phyloP scores from a whole-genome alignment of 2,888 invertebrate genomes.

The Gisinianus flammeolus region DNA sequence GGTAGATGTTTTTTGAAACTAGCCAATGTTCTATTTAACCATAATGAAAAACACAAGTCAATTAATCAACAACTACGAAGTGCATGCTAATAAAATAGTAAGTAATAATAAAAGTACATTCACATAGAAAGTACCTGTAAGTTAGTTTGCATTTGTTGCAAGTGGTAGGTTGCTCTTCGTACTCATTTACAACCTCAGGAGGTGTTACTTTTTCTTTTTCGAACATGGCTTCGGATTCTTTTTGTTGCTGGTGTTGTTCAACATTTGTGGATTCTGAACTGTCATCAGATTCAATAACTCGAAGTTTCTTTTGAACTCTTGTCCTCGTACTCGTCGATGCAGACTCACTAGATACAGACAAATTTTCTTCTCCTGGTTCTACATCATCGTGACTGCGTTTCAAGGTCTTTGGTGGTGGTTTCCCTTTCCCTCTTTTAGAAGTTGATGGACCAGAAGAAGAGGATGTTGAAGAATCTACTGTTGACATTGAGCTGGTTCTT shows the following conservation, averaged over 20 bases:
- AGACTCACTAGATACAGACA: background rate
- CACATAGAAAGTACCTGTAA: conserved; percentile 29
- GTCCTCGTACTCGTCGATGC: background rate
- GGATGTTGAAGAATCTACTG: background rate
- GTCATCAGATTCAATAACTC: conserved; percentile 4
- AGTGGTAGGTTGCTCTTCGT: conserved; percentile 11
- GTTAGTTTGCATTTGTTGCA: conserved; percentile 51
- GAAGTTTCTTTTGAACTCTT: background rate
- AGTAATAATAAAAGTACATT: too few species aligned
- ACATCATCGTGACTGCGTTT: background rate
- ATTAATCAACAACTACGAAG: too few species aligned
- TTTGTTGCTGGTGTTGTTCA: background rate
- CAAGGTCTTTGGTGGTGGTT: background rate
- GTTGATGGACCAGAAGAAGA: background rate
- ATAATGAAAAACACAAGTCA: background rate
- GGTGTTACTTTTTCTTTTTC: too few species aligned
- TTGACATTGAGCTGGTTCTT: conserved; percentile 7
- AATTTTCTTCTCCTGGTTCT: background rate
- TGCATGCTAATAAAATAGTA: too few species aligned
- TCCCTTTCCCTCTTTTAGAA: background rate
- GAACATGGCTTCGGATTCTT: background rate
- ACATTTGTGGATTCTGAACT: background rate
- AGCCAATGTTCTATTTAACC: conserved; percentile 69
- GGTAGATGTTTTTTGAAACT: conserved; percentile 80
- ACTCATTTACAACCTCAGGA: background rate